A percentile compares a stretch with the other conserved stretches of the same genome.
These are phyloP conservation scores for Chunga burmeisteri DNA, from an alignment of 2,113 vertebrate genomes.

Conservation along the genomic window DNA sequence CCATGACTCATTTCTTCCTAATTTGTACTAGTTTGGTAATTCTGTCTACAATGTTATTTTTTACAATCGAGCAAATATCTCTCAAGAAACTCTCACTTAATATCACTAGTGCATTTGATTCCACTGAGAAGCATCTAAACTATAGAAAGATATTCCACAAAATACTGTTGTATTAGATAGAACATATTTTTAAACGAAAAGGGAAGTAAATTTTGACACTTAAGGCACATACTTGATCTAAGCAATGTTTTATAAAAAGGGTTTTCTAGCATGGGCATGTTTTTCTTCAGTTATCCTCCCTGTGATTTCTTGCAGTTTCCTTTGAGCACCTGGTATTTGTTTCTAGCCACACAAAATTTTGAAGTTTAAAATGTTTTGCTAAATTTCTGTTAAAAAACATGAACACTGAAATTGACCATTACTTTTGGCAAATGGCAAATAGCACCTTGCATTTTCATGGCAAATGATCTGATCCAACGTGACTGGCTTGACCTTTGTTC, in stretches of 20 bases:
- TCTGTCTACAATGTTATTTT: not conserved
- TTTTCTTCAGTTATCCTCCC: not conserved
- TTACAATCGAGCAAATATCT: not conserved
- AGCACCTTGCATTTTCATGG: not conserved
- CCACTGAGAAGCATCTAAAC: not conserved
- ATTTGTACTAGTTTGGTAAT: constrained; percentile 39
- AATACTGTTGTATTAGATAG: not conserved
- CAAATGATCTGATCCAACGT: not conserved
- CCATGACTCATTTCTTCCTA: constrained; percentile 29
- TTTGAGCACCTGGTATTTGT: not conserved
- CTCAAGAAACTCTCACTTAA: not conserved
- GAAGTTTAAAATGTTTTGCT: not conserved
- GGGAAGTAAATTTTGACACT: not conserved
- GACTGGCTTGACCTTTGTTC: not conserved
- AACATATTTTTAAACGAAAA: not conserved
- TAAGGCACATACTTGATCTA: not conserved
- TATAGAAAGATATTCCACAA: not conserved
- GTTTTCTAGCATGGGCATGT: not conserved
- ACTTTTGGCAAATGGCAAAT: not conserved
- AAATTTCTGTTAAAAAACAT: not conserved
- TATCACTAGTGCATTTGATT: not conserved
- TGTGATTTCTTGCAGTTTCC: not conserved
- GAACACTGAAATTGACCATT: not conserved
- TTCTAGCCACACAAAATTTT: not conserved
- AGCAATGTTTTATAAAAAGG: not conserved